Percentiles rank a stretch among this genome's conserved stretches.
Evolutionary conservation across 2,797 vertebrate genomes (phyloP).

Genomic region (Spondyliosoma cantharus): DNA sequence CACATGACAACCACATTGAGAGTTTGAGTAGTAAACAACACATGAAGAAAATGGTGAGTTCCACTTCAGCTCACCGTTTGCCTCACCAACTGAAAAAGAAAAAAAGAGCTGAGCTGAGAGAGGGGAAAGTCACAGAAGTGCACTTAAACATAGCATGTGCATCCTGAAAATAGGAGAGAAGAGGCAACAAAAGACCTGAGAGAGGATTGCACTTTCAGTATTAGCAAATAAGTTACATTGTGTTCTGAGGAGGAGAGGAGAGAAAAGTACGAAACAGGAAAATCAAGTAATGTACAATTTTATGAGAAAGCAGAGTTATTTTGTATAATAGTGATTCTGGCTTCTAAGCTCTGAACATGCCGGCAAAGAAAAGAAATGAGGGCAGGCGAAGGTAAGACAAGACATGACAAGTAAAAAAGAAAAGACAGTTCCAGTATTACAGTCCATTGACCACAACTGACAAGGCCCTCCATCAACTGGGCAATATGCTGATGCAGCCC

Average conservation of each 20-base stretch:
- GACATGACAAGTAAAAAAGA: constrained; percentile 38
- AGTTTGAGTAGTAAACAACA: not conserved
- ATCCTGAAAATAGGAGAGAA: not conserved
- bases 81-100: constrained; percentile 22
- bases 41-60: not conserved
- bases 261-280: not conserved
- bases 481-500: constrained; percentile 47
- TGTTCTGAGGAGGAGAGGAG: not conserved
- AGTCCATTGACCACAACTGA: constrained; percentile 56
- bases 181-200: constrained; percentile 8
- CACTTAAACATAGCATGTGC: not conserved
- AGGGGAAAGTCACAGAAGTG: not conserved
- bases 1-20: not conserved
- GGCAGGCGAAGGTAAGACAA: constrained; percentile 20
- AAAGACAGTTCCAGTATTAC: constrained; percentile 53
- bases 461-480: constrained; percentile 57
- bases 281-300: constrained; percentile 3
- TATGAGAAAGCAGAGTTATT: constrained; percentile 11
- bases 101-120: constrained; percentile 8
- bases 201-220: not conserved
- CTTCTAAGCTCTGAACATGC: constrained; percentile 5
- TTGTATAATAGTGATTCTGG: not conserved
- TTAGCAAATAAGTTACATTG: not conserved
- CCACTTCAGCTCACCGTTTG: constrained; percentile 16
- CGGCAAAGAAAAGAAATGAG: constrained; percentile 9